phyloP scores from a whole-genome alignment of 2,113 vertebrate species.

The Anguilla japonica region DNA sequence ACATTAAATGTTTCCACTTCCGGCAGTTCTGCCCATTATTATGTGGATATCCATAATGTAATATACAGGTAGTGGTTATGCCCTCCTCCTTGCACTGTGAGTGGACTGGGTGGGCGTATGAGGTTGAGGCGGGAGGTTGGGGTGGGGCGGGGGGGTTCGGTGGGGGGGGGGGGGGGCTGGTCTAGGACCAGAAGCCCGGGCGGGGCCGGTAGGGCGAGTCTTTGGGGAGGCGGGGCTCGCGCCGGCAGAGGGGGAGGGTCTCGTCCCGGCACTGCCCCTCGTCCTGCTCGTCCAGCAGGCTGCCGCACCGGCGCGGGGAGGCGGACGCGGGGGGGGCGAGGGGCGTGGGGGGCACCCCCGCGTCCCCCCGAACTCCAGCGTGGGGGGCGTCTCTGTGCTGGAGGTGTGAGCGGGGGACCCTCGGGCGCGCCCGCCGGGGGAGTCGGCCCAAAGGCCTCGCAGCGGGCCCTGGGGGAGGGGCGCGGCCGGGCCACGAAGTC shows the following conservation, averaged over 20 bases:
- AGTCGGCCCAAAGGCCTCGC: conserved; percentile 85
- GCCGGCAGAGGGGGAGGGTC: conserved; percentile 86
- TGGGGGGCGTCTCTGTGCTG: conserved; percentile 92
- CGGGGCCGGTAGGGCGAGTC: conserved; percentile 79
- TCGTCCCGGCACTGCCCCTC: conserved; percentile 88
- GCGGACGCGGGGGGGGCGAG: conserved; percentile 78
- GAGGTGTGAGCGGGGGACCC: conserved; percentile 86
- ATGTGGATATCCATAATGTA: not conserved
- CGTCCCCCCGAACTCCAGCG: conserved; percentile 86
- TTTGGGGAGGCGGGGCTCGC: conserved; percentile 75
- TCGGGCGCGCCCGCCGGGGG: conserved; percentile 64
- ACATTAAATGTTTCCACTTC: not conserved
- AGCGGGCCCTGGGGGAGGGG: conserved; percentile 81
- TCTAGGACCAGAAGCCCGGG: conserved; percentile 87
- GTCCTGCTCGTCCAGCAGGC: conserved; percentile 86
- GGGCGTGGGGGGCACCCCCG: conserved; percentile 75
- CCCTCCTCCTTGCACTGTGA: not conserved
- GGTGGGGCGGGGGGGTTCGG: not conserved
- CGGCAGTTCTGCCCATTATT: not conserved
- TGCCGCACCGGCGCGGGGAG: conserved; percentile 67
- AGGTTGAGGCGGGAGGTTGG: not conserved
- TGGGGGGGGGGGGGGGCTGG: not conserved
- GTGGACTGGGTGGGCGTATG: not conserved
- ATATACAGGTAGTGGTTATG: not conserved
- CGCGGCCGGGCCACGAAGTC: conserved; percentile 91